These are phyloP conservation scores for Dendrolimus punctatus DNA, from an alignment of 1,140 invertebrate species.

Conservation along the genomic window DNA sequence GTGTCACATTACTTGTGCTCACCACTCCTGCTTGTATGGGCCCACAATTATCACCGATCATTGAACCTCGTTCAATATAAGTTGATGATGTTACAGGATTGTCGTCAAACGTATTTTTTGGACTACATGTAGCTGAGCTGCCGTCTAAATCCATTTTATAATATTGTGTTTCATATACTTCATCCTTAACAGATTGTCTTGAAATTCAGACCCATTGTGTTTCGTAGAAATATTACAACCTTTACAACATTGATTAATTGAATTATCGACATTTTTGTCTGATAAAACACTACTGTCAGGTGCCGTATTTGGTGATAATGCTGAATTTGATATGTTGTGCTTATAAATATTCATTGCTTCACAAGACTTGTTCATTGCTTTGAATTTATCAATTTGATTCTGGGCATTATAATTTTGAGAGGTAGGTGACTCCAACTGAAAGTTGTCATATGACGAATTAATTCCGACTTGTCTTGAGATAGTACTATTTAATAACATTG, in stretches of 20 bases:
- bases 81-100: constrained; percentile 82
- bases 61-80: constrained; percentile 73
- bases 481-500: constrained; percentile 86
- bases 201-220: constrained; percentile 33
- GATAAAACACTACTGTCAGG: constrained; percentile 72
- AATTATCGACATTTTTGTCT: constrained; percentile 49
- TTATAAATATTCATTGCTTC: constrained; percentile 43
- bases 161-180: constrained; percentile 50
- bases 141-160: constrained; percentile 48
- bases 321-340: constrained; percentile 48
- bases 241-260: constrained; percentile 45
- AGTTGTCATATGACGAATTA: constrained; percentile 41
- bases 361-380: constrained; percentile 22
- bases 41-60: constrained; percentile 72
- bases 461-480: constrained; percentile 82
- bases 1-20: constrained; percentile 82
- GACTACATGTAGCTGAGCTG: constrained; percentile 65
- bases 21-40: constrained; percentile 84
- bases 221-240: constrained; percentile 58
- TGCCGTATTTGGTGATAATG: constrained; percentile 60
- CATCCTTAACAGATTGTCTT: constrained; percentile 37
- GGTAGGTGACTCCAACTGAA: constrained; percentile 39
- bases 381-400: constrained; percentile 25
- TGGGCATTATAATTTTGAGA: constrained; percentile 9
- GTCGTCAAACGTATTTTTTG: constrained; percentile 73